Base-by-base conservation (phyloP, 2,888 invertebrate species). In the Muschampia plurimacula region DNA sequence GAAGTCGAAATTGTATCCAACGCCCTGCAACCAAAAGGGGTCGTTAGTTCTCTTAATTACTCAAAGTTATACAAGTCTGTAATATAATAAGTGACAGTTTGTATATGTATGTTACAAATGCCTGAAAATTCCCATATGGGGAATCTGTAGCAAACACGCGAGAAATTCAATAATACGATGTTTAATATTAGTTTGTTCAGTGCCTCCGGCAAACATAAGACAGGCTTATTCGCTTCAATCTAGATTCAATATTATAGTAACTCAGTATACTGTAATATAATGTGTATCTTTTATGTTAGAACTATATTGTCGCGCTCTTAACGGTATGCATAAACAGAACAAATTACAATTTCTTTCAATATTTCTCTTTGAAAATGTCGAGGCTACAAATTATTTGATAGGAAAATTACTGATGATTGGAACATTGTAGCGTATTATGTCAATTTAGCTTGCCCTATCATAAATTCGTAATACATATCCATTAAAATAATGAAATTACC, bases 1-100 rank as follows among this genome's bases (percentile, higher is more conserved):
- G 94, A 97, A 97, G 93, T 97, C 97, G 95, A 97, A 97, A 94
- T 96, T 96, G 95, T 96, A 97, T 80, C 96, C 96, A 81, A 96
- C 96, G 84, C 96, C 96, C 96, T 96, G 94, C 73, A 86, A 86
- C 77, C 78, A 84, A 85, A 84, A 77, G 77, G 74, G 75, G 77
- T 77, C 81, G 82, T 83, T 82, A 84, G 75, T 77, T 74, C 57
- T 36, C 69, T 69, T 75, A 77, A 77, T 79, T 77, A 75, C 73
- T 62, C 46, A 32, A 36, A 66, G 41, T 64, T 59, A 36, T n/a
- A 15, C 59, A 15, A 44, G 41, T 36, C 63, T 49, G 15, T 49
- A 28, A 59, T 52, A 67, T 67, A 12, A 55, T 39, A 39, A 39
- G 49, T 12, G 44, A 63, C 57, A 32, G 60, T 60, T 57, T 32